Base-by-base conservation (phyloP, 2,113 vertebrate species). In the Engystomops pustulosus region DNA sequence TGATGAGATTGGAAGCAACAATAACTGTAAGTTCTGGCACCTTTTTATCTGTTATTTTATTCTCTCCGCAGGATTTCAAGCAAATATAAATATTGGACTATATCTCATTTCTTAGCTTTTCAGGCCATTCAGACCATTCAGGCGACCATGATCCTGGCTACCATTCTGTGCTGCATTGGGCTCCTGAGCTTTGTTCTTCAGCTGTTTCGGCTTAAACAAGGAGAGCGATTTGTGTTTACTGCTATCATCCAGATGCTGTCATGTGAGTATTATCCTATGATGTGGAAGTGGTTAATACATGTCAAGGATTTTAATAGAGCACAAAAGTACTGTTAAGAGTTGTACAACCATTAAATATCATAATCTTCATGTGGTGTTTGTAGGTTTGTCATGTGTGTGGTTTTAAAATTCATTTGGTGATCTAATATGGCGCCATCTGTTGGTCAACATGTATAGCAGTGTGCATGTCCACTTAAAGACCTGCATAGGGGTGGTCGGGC, bases 161-260 rank as follows among this genome's bases (percentile, higher is more conserved):
- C 95, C 25, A 95, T 97, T 72, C 92, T 99, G 60, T 98, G 96
- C 86, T 98, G 96, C 4, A 87, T 97, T 75, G 94, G 95, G 72
- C 95, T 99, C 88, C 93, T 98, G 51, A 89, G 96, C 87, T 99
- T 99, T 89, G 89, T 98, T 87, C 94, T 99, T n/a, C 97, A 99
- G 88, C 96, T 99, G 82, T 99, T 99, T 93, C 95, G 94, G 81
- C 93, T 99, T 83, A 96, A 98, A 87, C 97, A 98, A 91, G 98
- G 98, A 32, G 96, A 99, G 88, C 90, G 97, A 89, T 99, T 99
- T 36, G 88, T 97, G 76, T 91, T 98, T 85, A 96, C 97, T 0
- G 95, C 96, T 53, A 20, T 95, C 86, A 95, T 99, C 86, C 96
- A 99, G 90, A 93, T 99, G 20, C 41, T 99, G 89, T 94, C 97